Evolutionary conservation across 2,797 vertebrate species (phyloP).

Genomic region (Enteromius anoplus): DNA sequence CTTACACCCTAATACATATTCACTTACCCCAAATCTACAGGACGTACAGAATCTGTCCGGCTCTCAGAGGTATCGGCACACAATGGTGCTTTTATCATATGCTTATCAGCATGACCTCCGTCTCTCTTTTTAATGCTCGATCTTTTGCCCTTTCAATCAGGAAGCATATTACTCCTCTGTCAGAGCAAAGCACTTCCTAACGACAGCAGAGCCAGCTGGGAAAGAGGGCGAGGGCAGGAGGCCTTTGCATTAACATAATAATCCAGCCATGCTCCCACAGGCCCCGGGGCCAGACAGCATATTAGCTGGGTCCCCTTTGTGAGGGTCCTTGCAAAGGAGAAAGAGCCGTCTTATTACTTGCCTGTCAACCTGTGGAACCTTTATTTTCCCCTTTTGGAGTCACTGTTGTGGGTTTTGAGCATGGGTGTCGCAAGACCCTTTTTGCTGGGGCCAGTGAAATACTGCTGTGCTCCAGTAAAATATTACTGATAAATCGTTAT

Average conservation of each 20-base stretch:
- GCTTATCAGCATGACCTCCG: slow-evolving; percentile 85
- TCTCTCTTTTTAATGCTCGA: slow-evolving; percentile 83
- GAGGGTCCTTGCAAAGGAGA: slow-evolving; percentile 71
- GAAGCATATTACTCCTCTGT: slow-evolving; percentile 99
- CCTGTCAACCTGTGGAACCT: slow-evolving; percentile 91
- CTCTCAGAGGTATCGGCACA: slow-evolving; percentile 75
- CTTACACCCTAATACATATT: slow-evolving; percentile 75
- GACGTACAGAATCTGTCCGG: slow-evolving; percentile 70
- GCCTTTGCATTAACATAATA: slow-evolving; percentile 99
- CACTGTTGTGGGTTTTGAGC: slow-evolving; percentile 17
- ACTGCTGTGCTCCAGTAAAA: neutral
- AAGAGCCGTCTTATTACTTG: slow-evolving; percentile 78
- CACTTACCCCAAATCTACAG: slow-evolving; percentile 72
- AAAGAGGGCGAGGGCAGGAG: slow-evolving; percentile 94
- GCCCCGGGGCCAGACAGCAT: slow-evolving; percentile 97
- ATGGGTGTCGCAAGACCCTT: neutral
- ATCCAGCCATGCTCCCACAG: slow-evolving; percentile 95
- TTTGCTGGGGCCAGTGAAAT: neutral
- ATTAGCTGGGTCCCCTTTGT: slow-evolving; percentile 87
- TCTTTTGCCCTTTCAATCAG: slow-evolving; percentile 99
- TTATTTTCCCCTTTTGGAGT: slow-evolving; percentile 40
- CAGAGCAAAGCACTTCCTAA: slow-evolving; percentile 98
- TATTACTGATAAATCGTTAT: neutral
- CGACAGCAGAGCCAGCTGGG: slow-evolving; percentile 98
- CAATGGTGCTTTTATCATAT: slow-evolving; percentile 87